phyloP scores from a whole-genome alignment of 2,797 vertebrate genomes.

The Coreius guichenoti region DNA sequence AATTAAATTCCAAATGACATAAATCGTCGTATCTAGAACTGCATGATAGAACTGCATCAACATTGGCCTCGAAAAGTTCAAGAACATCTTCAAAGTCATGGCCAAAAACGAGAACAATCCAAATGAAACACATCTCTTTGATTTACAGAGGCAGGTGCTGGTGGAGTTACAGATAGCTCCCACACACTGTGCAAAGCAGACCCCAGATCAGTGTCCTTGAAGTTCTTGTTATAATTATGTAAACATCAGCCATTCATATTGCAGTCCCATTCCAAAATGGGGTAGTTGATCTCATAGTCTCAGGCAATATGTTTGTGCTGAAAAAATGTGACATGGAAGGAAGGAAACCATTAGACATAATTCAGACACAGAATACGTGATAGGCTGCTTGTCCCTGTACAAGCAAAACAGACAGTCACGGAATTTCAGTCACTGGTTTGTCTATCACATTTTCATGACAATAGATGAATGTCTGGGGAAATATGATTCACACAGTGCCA shows the following conservation, averaged over 20 bases:
- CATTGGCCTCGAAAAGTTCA: constrained; percentile 9
- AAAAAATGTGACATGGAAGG: constrained; percentile 22
- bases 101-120: constrained; percentile 13
- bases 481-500: background rate
- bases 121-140: constrained; percentile 29
- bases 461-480: constrained; percentile 8
- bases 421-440: constrained; percentile 1
- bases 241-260: background rate
- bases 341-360: constrained; percentile 35
- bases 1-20: background rate
- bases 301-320: background rate
- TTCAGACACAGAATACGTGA: constrained; percentile 37
- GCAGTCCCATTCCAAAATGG: background rate
- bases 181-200: constrained; percentile 12
- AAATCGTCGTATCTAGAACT: background rate
- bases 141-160: constrained; percentile 22
- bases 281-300: background rate
- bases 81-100: constrained; percentile 21
- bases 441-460: constrained; percentile 30
- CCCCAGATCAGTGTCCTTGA: constrained; percentile 17
- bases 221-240: background rate
- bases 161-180: background rate
- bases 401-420: constrained; percentile 14
- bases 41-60: background rate
- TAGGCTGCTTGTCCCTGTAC: background rate